Evolutionary conservation across 2,113 vertebrate genomes (phyloP), one percentile per base, ranked within the genome.

Genomic region (Lepus europaeus): DNA sequence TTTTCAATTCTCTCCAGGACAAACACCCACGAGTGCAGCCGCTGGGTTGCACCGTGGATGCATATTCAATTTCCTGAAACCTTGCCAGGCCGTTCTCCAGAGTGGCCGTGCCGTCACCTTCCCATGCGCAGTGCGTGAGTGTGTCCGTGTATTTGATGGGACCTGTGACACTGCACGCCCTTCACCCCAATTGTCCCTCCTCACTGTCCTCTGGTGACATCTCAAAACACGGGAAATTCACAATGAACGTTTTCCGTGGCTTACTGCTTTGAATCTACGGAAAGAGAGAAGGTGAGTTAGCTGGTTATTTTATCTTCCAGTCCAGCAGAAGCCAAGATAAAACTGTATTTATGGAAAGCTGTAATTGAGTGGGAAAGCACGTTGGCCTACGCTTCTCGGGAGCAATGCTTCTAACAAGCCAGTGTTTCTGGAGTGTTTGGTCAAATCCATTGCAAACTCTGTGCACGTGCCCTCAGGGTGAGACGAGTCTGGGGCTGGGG

Each of bases 91-190:
- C 33, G 1, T 6, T 73, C 69, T 80, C 11, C 56, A 12, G 19
- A 29, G n/a, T 2, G 5, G 53, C 39, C 14, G 0, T 0, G 5
- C 29, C 31, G 0, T 29, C 23, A 9, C 19, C 22, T 33, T 14
- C 36, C 56, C 31, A 31, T 29, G 9, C 2, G 59, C 31, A 3
- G 0, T 23, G 10, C 22, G 4, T 1, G 23, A 45, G 17, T 3
- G 39, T 39, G 74, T 14, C 49, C 0, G 0, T 20, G 1, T 70
- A 2, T 63, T 78, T 73, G 25, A 56, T 19, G 36, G 13, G 16
- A 36, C 39, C 45, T 17, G 12, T 33, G 45, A 39, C 6, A 13
- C 22, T 2, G 59, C 36, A 0, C 19, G 29, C 19, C 69, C 33
- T 20, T 85, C 36, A 17, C 23, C 53, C 87, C 45, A 36, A 12